Conservation (phyloP, 30 jellyfish, hydroid and myxozoan species). For the Chrysaora quinquecirrha region DNA sequence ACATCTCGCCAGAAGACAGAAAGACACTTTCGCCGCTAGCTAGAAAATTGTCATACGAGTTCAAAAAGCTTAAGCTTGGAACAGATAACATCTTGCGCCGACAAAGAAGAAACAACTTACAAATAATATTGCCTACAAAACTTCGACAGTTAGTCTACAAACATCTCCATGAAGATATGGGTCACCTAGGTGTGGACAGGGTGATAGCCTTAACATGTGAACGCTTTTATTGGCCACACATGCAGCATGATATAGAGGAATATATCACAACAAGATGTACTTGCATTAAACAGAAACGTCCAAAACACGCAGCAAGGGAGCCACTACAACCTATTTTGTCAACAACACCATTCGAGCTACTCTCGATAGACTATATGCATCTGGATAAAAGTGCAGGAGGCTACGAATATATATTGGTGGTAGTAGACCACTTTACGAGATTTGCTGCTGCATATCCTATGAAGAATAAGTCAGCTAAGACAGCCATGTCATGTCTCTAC, state of each 20-base stretch:
- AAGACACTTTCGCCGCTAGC: slow-evolving; percentile 4
- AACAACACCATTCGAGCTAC: slow-evolving; percentile 34
- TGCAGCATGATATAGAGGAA: slow-evolving; percentile 29
- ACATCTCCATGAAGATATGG: slow-evolving; percentile 10
- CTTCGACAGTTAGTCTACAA: not conserved
- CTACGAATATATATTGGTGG: slow-evolving; percentile 44
- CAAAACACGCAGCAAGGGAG: not conserved
- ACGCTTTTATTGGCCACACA: slow-evolving; percentile 40
- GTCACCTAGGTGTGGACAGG: slow-evolving; percentile 2
- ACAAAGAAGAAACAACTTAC: not conserved
- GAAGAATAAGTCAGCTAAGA: slow-evolving; percentile 26
- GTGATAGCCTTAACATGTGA: not conserved
- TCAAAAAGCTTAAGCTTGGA: not conserved
- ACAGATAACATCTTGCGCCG: not conserved
- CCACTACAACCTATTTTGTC: slow-evolving; percentile 12
- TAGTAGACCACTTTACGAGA: slow-evolving; percentile 55
- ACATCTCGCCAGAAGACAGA: slow-evolving; percentile 1
- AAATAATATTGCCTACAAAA: slow-evolving; percentile 3
- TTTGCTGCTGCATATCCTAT: slow-evolving; percentile 55
- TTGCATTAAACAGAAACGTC: slow-evolving; percentile 24
- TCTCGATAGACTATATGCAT: slow-evolving; percentile 52
- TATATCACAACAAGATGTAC: slow-evolving; percentile 9
- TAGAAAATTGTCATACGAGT: not conserved
- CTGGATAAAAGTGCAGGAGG: slow-evolving; percentile 48
- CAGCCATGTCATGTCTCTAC: slow-evolving; percentile 35